phyloP scores from a whole-genome alignment of 2,113 vertebrate genomes.

The Phocoena sinus region DNA sequence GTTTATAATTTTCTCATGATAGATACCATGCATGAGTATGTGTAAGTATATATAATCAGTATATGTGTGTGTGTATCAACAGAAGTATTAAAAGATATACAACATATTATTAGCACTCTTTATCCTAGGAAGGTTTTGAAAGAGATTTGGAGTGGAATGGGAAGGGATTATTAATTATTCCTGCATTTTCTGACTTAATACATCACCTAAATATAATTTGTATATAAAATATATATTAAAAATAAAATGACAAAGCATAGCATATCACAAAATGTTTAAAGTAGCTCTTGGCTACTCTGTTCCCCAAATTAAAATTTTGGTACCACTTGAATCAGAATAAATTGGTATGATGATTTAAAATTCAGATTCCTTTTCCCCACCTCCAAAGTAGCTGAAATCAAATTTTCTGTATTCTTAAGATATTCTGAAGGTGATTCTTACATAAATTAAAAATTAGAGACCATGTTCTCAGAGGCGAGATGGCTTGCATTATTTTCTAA shows the following conservation, averaged over 20 bases:
- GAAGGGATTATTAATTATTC: background rate
- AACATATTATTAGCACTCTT: background rate
- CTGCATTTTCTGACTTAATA: background rate
- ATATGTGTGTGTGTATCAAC: background rate
- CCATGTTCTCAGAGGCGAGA: background rate
- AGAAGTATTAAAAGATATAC: background rate
- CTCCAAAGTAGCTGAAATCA: background rate
- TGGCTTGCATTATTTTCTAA: background rate
- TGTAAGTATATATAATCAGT: background rate
- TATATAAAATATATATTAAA: background rate
- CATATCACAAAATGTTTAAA: background rate
- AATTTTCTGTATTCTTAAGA: background rate
- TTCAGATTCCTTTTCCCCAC: background rate
- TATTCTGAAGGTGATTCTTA: background rate
- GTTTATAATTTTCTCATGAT: background rate
- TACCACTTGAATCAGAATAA: background rate
- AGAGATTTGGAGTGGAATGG: background rate
- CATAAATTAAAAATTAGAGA: background rate
- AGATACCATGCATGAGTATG: background rate
- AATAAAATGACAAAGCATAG: background rate
- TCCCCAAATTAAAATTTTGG: background rate
- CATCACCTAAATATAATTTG: background rate
- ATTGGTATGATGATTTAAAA: background rate
- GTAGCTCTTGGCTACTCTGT: background rate
- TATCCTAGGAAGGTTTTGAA: background rate